Percentiles rank a stretch among this genome's conserved stretches.
phyloP scores from a whole-genome alignment of 2,113 vertebrate genomes.

The Gobio gobio region DNA sequence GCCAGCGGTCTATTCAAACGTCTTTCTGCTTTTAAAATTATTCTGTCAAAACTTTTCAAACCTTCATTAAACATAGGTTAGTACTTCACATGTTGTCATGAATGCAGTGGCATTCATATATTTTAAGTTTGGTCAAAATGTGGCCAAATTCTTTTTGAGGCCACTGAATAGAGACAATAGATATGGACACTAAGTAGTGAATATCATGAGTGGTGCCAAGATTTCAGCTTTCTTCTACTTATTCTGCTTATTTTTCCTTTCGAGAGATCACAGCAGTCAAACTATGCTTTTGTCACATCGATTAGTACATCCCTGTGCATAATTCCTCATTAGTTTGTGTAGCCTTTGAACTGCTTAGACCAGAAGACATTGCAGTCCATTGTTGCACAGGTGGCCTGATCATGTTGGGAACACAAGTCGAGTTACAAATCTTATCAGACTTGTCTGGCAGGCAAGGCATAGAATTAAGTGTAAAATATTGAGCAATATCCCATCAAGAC shows the following conservation, averaged over 20 bases:
- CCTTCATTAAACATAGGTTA: background rate
- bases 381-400: background rate
- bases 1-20: background rate
- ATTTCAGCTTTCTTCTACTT: constrained; percentile 3
- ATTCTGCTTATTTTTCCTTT: background rate
- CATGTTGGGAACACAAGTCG: background rate
- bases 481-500: background rate
- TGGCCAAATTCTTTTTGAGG: background rate
- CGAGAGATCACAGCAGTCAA: background rate
- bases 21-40: background rate
- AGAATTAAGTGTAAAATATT: background rate
- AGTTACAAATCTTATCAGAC: background rate
- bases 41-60: background rate
- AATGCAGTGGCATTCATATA: background rate
- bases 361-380: background rate
- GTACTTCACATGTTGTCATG: background rate
- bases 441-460: background rate
- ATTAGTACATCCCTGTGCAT: background rate
- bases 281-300: constrained; percentile 16
- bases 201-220: background rate
- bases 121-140: background rate
- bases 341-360: constrained; percentile 23
- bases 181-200: constrained; percentile 6
- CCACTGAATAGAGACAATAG: background rate
- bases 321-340: constrained; percentile 30